These are phyloP conservation scores for Hapalemur alaotrensis DNA, from an alignment of 2,797 vertebrate genomes.

Conservation along the genomic window DNA sequence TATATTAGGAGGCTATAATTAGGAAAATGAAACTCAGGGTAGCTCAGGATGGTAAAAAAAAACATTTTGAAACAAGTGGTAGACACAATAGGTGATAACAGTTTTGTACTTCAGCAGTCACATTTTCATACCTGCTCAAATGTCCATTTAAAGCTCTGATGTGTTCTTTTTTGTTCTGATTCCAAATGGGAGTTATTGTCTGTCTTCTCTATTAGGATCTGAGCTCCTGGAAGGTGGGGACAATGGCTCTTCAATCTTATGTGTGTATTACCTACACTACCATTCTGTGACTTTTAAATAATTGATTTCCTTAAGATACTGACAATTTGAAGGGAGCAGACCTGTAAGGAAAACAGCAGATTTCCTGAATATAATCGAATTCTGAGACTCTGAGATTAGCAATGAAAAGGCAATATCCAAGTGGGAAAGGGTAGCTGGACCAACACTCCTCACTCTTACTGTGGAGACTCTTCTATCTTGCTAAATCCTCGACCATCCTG, in stretches of 20 bases:
- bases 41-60: not conserved
- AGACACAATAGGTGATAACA: not conserved
- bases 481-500: not conserved
- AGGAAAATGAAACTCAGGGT: not conserved
- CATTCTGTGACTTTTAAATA: not conserved
- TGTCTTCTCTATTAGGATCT: not conserved
- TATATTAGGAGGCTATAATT: not conserved
- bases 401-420: not conserved
- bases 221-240: not conserved
- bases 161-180: not conserved
- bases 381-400: not conserved
- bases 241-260: not conserved
- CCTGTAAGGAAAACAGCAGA: not conserved
- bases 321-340: not conserved
- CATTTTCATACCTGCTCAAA: not conserved
- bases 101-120: not conserved
- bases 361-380: not conserved
- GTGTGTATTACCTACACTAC: not conserved
- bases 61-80: not conserved
- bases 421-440: not conserved
- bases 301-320: not conserved
- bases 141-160: not conserved
- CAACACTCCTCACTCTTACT: not conserved
- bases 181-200: not conserved
- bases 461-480: not conserved